Percentiles rank a stretch among this genome's conserved stretches.
Evolutionary conservation across 2,113 vertebrate species (phyloP).

Genomic region (Chloroceryle aenea): DNA sequence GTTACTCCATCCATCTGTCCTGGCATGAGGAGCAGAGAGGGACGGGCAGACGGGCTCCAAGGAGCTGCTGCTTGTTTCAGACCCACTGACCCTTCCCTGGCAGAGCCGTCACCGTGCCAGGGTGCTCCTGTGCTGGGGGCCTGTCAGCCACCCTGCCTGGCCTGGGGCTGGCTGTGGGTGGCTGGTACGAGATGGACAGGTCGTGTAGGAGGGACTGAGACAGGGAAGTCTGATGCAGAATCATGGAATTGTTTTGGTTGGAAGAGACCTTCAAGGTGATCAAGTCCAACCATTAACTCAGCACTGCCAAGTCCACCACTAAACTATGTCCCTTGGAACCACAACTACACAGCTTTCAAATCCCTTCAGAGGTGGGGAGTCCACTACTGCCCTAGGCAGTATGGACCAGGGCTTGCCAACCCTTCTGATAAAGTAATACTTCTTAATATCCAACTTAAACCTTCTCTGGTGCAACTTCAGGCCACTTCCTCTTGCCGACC

Average conservation of each 20-base stretch:
- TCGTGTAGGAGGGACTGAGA: accelerated
- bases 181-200: neutral
- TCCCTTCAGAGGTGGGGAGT: neutral
- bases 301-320: neutral
- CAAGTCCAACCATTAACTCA: neutral
- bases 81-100: neutral
- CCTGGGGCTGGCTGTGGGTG: accelerated
- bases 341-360: neutral
- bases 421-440: neutral
- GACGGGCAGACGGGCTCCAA: neutral
- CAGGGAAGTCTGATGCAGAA: neutral
- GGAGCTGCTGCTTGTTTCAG: neutral
- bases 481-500: neutral
- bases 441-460: neutral
- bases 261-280: neutral
- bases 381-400: neutral
- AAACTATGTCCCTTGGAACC: neutral
- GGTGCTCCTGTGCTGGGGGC: neutral
- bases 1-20: neutral
- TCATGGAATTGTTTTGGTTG: neutral
- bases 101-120: neutral
- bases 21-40: accelerated
- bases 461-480: neutral
- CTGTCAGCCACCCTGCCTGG: neutral
- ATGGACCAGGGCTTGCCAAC: neutral